These are phyloP conservation scores for Mugil cephalus DNA, from an alignment of 2,113 vertebrate species.

Conservation along the genomic window DNA sequence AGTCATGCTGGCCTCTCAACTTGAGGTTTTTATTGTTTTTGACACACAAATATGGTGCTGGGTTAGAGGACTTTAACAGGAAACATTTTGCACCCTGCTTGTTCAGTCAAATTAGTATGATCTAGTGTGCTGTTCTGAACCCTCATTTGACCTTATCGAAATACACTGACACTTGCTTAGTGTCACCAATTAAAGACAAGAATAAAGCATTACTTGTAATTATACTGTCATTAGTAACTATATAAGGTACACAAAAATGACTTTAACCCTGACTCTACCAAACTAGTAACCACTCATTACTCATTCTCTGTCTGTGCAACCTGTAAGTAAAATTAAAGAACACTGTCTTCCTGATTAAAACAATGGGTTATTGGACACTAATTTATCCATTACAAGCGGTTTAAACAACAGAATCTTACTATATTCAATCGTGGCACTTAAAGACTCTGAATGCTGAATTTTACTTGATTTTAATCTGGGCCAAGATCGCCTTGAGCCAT, in stretches of 20 bases:
- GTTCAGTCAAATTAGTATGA: not conserved
- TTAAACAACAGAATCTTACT: not conserved
- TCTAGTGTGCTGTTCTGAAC: not conserved
- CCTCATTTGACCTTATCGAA: not conserved
- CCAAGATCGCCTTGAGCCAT: not conserved
- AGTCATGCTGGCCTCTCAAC: conserved; percentile 21
- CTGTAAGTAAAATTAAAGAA: too few species aligned
- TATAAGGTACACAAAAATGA: too few species aligned
- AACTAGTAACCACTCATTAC: not conserved
- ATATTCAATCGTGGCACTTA: too few species aligned
- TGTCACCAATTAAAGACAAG: not conserved
- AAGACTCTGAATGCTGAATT: too few species aligned
- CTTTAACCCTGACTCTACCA: not conserved
- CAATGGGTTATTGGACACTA: too few species aligned
- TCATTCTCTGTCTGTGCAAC: too few species aligned
- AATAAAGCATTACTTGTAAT: not conserved
- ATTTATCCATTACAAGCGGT: not conserved
- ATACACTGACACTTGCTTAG: not conserved
- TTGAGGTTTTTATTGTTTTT: conserved; percentile 33
- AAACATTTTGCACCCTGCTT: not conserved
- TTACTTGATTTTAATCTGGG: not conserved
- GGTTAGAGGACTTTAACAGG: not conserved
- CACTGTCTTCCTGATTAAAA: too few species aligned
- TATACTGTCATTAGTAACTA: too few species aligned
- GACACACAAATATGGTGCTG: conserved; percentile 29